phyloP scores from a whole-genome alignment of 2,888 invertebrate genomes.

The Muschampia staudingeri region DNA sequence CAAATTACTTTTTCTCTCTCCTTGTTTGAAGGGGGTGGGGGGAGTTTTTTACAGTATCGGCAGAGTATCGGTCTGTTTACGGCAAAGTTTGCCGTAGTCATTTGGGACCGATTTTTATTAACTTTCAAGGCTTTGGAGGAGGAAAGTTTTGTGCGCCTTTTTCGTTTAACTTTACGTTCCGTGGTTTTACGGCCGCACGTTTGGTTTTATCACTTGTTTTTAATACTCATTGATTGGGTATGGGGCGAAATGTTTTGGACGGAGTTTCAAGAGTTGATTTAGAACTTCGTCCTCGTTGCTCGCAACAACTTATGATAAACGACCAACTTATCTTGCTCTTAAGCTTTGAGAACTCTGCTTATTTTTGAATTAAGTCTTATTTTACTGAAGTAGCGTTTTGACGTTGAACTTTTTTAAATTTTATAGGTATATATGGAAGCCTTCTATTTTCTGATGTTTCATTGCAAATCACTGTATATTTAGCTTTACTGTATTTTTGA shows the following conservation, averaged over 20 bases:
- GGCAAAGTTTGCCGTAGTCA: slow-evolving; percentile 83
- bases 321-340: slow-evolving; percentile 17
- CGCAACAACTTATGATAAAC: slow-evolving; percentile 27
- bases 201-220: slow-evolving; percentile 82
- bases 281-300: slow-evolving; percentile 22
- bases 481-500: no score
- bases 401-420: neutral
- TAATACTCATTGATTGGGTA: slow-evolving; percentile 59
- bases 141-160: slow-evolving; percentile 77
- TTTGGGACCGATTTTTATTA: slow-evolving; percentile 89
- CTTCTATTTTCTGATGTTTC: neutral
- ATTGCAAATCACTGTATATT: no score
- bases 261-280: slow-evolving; percentile 36
- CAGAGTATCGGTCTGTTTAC: slow-evolving; percentile 83
- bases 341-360: neutral
- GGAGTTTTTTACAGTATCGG: slow-evolving; percentile 73
- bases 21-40: slow-evolving; percentile 78
- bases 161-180: slow-evolving; percentile 81
- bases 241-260: slow-evolving; percentile 36
- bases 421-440: neutral
- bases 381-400: neutral
- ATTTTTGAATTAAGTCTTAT: slow-evolving; percentile 2
- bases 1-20: slow-evolving; percentile 88
- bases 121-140: slow-evolving; percentile 79
- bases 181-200: slow-evolving; percentile 79